Evolutionary conservation across 2,888 invertebrate species (phyloP).

Genomic region (Heterodera filipjevi): DNA sequence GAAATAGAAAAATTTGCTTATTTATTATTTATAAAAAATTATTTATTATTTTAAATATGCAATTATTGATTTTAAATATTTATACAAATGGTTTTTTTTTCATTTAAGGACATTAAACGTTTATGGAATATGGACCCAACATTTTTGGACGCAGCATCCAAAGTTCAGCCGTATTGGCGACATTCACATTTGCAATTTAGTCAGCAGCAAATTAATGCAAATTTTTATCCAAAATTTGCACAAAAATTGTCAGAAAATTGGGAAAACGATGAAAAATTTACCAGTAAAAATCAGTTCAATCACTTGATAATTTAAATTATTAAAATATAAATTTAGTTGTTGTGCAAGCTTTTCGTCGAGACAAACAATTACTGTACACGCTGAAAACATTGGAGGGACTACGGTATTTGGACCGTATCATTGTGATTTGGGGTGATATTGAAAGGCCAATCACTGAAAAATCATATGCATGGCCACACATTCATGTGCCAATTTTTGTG

Average conservation of each 20-base stretch:
- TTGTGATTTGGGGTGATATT: conserved; percentile 37
- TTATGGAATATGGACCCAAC: conserved; percentile 34
- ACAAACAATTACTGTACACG: conserved; percentile 30
- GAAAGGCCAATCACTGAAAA: conserved; percentile 18
- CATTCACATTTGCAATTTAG: not conserved
- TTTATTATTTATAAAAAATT: not conserved
- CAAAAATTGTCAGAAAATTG: conserved; percentile 25
- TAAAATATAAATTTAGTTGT: conserved; percentile 29
- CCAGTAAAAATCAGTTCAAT: conserved; percentile 26
- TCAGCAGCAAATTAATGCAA: conserved; percentile 16
- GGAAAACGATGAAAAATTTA: conserved; percentile 28
- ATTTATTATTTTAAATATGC: not conserved
- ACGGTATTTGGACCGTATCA: conserved; percentile 27
- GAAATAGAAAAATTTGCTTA: too few species aligned
- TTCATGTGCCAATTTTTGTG: conserved; percentile 37
- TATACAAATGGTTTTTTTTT: too few species aligned
- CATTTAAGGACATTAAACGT: conserved; percentile 26
- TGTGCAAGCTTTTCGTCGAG: conserved; percentile 36
- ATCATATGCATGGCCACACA: conserved; percentile 31
- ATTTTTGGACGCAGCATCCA: conserved; percentile 22
- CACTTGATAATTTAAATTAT: not conserved
- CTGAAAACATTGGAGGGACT: conserved; percentile 30
- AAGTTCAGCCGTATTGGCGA: not conserved
- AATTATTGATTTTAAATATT: too few species aligned
- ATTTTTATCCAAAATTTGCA: conserved; percentile 14